Evolutionary conservation across 2,888 invertebrate species (phyloP), one percentile per base, ranked within the genome.

Genomic region (Cynaeus angustus): DNA sequence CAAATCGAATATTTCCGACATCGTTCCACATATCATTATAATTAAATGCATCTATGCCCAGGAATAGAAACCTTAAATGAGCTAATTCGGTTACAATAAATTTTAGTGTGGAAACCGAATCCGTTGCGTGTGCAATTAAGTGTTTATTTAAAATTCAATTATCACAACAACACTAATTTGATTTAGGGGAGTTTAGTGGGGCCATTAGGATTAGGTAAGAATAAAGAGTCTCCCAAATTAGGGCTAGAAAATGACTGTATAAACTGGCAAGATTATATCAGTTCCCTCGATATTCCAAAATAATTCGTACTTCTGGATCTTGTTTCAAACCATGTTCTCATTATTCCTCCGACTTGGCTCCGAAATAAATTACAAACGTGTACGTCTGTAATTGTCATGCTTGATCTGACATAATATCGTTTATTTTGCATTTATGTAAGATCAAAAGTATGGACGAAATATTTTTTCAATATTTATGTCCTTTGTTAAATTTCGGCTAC

Each of bases 371-470:
- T 74, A 74, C 75, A 74, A 76, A 77, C 70, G 73, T 73, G 73
- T 74, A 76, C 74, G 72, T 74, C 74, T 74, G 74, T 77, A 77
- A 77, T 77, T 76, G 77, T 74, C 76, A 75, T 75, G 74, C 73
- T 65, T 70, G 68, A 70, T 59, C 56, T 66, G 61, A 71, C 72
- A 72, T 74, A 75, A 75, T 73, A 72, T 72, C 66, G 73, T 72
- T 75, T 74, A 74, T 75, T 76, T 76, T 72, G 77, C 77, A 76
- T 77, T 77, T 75, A 76, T 76, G 74, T 73, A 75, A 77, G 77
- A 77, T 77, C 76, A 76, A 76, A 78, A 76, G 76, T 76, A 74
- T 74, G 68, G 69, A 73, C 56, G 46, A 71, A 72, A 68, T 59
- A 73, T 74, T 75, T 75, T 55, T 73, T 76, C 72, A 76, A 78